Conservation (phyloP, 2,888 invertebrate species). For the Callinectes sapidus region DNA sequence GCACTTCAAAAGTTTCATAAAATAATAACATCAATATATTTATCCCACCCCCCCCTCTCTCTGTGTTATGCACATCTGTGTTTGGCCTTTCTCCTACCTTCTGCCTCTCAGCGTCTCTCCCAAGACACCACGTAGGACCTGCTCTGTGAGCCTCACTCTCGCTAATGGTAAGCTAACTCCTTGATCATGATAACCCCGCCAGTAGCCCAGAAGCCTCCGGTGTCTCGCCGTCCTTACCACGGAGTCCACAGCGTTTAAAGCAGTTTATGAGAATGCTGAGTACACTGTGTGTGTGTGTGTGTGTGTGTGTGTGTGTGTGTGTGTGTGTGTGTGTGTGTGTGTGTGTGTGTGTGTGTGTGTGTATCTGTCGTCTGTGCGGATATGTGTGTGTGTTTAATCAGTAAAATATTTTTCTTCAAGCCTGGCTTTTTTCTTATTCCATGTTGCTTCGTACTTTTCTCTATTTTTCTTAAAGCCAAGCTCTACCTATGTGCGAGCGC, state of each 20-base stretch:
- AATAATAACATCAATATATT: not conserved
- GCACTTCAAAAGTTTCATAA: not conserved
- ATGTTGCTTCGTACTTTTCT: not conserved
- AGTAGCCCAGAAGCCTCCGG: not conserved
- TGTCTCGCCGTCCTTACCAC: not conserved
- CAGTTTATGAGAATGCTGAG: not conserved
- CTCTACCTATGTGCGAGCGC: not conserved
- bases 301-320: conserved; percentile 20
- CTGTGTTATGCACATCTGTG: not conserved
- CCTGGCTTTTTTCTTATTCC: not conserved
- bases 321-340: conserved; percentile 21
- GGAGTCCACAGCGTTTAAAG: not conserved
- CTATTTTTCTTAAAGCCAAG: not conserved
- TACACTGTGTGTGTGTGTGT: not conserved
- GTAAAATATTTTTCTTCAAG: not conserved
- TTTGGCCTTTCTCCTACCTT: not conserved
- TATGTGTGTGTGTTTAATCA: not conserved
- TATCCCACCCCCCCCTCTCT: too few species aligned
- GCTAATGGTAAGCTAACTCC: conserved; percentile 29
- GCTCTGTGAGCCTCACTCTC: not conserved
- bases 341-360: not conserved
- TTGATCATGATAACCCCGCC: not conserved
- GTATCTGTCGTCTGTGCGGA: not conserved
- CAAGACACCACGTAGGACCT: not conserved
- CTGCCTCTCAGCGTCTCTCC: not conserved